phyloP scores from a whole-genome alignment of 1,140 invertebrate genomes.

The Euglossa dilemma region DNA sequence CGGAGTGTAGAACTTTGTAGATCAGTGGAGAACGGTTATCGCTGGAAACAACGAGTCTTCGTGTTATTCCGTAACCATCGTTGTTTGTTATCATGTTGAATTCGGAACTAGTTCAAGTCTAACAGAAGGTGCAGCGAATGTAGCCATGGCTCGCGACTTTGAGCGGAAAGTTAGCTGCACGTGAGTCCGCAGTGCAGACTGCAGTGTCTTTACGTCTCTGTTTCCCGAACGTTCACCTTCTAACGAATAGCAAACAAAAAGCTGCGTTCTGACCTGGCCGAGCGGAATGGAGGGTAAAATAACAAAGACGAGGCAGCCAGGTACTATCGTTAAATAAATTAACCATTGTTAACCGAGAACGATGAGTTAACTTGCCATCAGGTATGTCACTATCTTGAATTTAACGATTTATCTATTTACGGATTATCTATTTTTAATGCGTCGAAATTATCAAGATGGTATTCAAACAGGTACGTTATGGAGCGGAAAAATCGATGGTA shows the following conservation, averaged over 20 bases:
- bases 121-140: slow-evolving; percentile 17
- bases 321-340: background rate
- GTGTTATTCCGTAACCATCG: background rate
- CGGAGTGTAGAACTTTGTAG: background rate
- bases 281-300: background rate
- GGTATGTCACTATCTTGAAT: too few relatives aligned
- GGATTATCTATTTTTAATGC: too few relatives aligned
- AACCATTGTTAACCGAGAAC: background rate
- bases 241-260: slow-evolving; percentile 35
- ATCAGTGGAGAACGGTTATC: background rate
- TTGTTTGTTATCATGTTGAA: slow-evolving; percentile 34
- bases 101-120: slow-evolving; percentile 42
- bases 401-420: too few relatives aligned
- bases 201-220: slow-evolving; percentile 64
- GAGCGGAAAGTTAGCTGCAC: slow-evolving; percentile 48
- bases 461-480: too few relatives aligned
- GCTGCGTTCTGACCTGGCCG: background rate
- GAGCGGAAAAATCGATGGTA: too few relatives aligned
- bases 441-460: too few relatives aligned
- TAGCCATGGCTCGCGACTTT: slow-evolving; percentile 17
- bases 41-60: background rate
- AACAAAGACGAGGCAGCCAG: background rate
- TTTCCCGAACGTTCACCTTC: slow-evolving; percentile 44
- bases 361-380: background rate
- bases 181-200: slow-evolving; percentile 75